These are phyloP conservation scores for Tragelaphus imberbis DNA, from an alignment of 2,113 vertebrate genomes.

Conservation along the genomic window DNA sequence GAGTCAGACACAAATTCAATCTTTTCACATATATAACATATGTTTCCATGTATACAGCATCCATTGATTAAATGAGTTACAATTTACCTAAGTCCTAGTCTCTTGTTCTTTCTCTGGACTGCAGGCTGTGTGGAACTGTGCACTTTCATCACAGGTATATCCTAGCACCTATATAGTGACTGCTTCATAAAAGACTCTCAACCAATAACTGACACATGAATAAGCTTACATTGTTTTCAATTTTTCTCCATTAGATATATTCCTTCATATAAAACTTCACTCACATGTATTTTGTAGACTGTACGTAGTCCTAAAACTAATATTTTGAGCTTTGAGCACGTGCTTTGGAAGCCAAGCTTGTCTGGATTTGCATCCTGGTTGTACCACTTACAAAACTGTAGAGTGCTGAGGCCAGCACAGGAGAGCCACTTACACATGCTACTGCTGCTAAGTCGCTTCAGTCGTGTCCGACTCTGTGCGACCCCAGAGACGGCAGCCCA, in stretches of 20 bases:
- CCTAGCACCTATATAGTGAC: no score
- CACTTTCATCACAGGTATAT: neutral
- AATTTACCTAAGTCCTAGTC: neutral
- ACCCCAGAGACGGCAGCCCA: no score
- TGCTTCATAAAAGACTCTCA: neutral
- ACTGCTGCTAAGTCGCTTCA: no score
- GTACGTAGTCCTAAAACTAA: neutral
- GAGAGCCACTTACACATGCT: neutral
- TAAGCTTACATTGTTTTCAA: neutral
- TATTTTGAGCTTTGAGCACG: neutral
- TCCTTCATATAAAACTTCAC: neutral
- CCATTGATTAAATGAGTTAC: neutral
- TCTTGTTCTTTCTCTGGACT: neutral
- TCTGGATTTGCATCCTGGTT: neutral
- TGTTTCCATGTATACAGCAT: neutral
- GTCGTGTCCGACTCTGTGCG: no score
- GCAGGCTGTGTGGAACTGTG: neutral
- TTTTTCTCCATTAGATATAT: neutral
- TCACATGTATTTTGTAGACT: neutral
- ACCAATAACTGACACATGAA: neutral
- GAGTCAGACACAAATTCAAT: neutral
- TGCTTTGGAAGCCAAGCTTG: neutral
- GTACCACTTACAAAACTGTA: neutral
- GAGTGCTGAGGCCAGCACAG: neutral
- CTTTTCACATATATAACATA: neutral